A percentile compares a stretch with the other conserved stretches of the same genome.
These are phyloP conservation scores for Malthinus seriepunctatus DNA, from an alignment of 2,888 invertebrate species.

Conservation along the genomic window DNA sequence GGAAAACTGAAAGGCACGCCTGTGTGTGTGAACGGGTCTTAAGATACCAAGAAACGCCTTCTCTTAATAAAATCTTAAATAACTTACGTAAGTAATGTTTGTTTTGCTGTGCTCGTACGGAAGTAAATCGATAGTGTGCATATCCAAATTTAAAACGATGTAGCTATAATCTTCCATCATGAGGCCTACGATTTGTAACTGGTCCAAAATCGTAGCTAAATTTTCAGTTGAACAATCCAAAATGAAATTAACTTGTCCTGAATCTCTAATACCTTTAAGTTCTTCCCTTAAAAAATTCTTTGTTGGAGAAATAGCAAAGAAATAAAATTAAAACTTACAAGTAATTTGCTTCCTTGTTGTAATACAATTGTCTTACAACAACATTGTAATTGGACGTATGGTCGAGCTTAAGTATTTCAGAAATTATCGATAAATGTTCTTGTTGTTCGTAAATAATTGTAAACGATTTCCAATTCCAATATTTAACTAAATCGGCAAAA, in stretches of 20 bases:
- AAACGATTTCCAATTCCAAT: constrained; percentile 81
- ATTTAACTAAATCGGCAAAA: constrained; percentile 70
- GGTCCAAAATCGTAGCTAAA: constrained; percentile 56
- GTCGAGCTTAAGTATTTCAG: constrained; percentile 58
- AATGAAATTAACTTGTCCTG: constrained; percentile 57
- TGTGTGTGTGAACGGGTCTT: no score
- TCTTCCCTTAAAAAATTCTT: constrained; percentile 1
- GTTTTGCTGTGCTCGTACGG: constrained; percentile 62
- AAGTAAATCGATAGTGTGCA: constrained; percentile 61
- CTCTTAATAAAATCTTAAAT: no score
- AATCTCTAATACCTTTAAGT: constrained; percentile 35
- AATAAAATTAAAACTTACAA: background rate
- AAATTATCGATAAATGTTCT: constrained; percentile 59
- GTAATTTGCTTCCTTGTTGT: background rate
- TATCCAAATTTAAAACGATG: constrained; percentile 62
- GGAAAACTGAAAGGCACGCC: no score
- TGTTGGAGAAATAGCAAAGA: no score
- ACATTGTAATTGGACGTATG: constrained; percentile 49
- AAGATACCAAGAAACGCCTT: no score
- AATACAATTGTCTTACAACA: constrained; percentile 51
- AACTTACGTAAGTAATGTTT: constrained; percentile 61
- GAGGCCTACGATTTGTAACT: constrained; percentile 65
- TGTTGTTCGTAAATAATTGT: constrained; percentile 80
- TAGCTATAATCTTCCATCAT: constrained; percentile 61
- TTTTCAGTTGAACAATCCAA: constrained; percentile 58